Conservation (phyloP, 2,888 invertebrate genomes). For the Tyria jacobaeae region DNA sequence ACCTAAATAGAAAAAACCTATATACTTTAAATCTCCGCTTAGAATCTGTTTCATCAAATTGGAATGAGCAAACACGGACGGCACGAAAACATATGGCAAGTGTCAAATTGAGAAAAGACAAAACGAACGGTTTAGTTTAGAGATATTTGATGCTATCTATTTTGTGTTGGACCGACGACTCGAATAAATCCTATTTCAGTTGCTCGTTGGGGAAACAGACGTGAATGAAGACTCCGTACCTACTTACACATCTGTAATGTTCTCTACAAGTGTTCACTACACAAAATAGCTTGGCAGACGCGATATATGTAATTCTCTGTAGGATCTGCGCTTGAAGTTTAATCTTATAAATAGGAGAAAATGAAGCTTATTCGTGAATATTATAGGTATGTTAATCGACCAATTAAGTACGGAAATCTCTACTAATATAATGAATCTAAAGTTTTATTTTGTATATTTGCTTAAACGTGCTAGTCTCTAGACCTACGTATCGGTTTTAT, state of each 20-base stretch:
- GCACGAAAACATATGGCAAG: slow-evolving; percentile 36
- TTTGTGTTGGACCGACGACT: slow-evolving; percentile 13
- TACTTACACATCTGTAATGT: slow-evolving; percentile 8
- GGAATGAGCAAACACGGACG: slow-evolving; percentile 23
- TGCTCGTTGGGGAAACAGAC: slow-evolving; percentile 9
- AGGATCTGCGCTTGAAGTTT: background rate
- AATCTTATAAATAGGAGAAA: background rate
- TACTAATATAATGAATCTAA: too few relatives aligned
- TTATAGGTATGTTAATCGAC: too few relatives aligned
- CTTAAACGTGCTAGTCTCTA: too few relatives aligned
- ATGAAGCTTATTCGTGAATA: background rate
- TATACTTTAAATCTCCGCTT: slow-evolving; percentile 38
- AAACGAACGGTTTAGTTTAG: slow-evolving; percentile 18
- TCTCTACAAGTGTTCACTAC: background rate
- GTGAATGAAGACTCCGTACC: background rate
- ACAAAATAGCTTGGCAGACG: background rate
- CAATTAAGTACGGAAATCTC: too few relatives aligned
- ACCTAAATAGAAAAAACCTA: too few relatives aligned
- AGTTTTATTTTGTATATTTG: too few relatives aligned
- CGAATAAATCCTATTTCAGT: slow-evolving; percentile 34
- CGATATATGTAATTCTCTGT: background rate
- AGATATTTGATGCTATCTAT: slow-evolving; percentile 41
- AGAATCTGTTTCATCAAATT: slow-evolving; percentile 4
- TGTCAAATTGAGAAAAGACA: slow-evolving; percentile 30
- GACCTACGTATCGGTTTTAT: too few relatives aligned